Conservation (phyloP, 1,140 invertebrate species). For the Mya arenaria region DNA sequence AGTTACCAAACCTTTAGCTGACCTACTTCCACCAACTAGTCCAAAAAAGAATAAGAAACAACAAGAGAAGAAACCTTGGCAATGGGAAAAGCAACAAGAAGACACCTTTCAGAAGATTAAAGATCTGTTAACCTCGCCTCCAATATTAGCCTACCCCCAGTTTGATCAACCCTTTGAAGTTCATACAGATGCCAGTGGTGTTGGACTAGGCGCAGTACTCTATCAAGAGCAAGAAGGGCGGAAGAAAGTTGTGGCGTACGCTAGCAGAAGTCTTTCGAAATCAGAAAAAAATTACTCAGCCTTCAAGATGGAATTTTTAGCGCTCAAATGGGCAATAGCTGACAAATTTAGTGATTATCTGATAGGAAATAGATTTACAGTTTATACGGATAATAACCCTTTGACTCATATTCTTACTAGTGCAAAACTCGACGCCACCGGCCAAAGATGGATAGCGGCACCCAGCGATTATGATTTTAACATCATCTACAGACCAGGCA, state of each 20-base stretch:
- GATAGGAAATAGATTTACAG: background rate
- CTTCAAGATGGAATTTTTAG: slow-evolving; percentile 11
- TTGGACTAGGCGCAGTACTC: background rate
- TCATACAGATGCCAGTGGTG: slow-evolving; percentile 2
- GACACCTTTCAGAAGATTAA: background rate
- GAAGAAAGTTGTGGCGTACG: slow-evolving; percentile 14
- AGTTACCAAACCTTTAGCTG: background rate
- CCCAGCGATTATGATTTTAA: slow-evolving; percentile 9
- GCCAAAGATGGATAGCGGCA: slow-evolving; percentile 5
- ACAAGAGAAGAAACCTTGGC: background rate
- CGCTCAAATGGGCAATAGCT: slow-evolving; percentile 1
- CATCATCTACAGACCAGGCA: slow-evolving; percentile 8
- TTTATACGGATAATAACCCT: slow-evolving; percentile 19
- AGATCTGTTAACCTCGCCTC: background rate
- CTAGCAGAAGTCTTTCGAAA: background rate
- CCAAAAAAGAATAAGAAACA: background rate
- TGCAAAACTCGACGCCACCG: slow-evolving; percentile 10
- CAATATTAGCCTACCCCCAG: background rate
- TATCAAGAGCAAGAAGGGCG: slow-evolving; percentile 31
- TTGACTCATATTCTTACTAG: slow-evolving; percentile 1
- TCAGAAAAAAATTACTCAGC: background rate
- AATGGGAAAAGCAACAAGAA: background rate
- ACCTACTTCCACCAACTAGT: background rate
- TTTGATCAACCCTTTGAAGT: slow-evolving; percentile 2
- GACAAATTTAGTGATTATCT: slow-evolving; percentile 19